phyloP scores from a whole-genome alignment of 1,140 invertebrate genomes.

The Pseudomyrmex dendroicus region DNA sequence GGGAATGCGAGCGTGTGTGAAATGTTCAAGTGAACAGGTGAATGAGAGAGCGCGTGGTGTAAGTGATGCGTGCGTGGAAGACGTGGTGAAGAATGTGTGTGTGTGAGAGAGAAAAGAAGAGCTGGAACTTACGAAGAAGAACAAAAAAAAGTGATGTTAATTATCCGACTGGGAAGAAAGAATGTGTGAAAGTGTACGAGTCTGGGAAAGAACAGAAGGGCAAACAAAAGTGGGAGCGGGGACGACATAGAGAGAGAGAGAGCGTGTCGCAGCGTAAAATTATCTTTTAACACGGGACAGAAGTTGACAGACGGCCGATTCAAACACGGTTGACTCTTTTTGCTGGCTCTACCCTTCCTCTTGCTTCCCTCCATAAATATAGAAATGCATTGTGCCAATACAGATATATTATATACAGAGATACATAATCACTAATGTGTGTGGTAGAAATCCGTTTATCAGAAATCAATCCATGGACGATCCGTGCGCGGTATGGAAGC shows the following conservation, averaged over 20 bases:
- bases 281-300: conserved; percentile 65
- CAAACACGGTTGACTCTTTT: conserved; percentile 79
- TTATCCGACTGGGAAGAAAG: conserved; percentile 51
- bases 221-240: conserved; percentile 48
- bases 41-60: conserved; percentile 50
- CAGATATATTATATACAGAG: conserved; percentile 60
- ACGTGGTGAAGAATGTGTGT: neutral
- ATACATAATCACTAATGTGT: conserved; percentile 51
- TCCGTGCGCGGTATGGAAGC: neutral
- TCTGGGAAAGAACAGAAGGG: conserved; percentile 62
- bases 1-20: conserved; percentile 27
- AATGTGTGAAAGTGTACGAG: conserved; percentile 71
- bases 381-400: conserved; percentile 65
- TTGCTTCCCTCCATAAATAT: conserved; percentile 84
- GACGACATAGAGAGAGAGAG: conserved; percentile 62
- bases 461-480: conserved; percentile 31
- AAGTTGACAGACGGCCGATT: conserved; percentile 71
- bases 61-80: conserved; percentile 21
- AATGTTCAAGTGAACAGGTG: neutral
- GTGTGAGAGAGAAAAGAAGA: conserved; percentile 16
- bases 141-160: conserved; percentile 29
- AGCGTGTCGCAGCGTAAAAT: conserved; percentile 40
- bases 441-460: conserved; percentile 48
- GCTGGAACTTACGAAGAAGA: conserved; percentile 32
- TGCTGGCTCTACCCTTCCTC: conserved; percentile 85